A percentile compares a stretch with the other conserved stretches of the same genome.
phyloP scores from a whole-genome alignment of 2,888 invertebrate genomes.

The Venusia cambrica region DNA sequence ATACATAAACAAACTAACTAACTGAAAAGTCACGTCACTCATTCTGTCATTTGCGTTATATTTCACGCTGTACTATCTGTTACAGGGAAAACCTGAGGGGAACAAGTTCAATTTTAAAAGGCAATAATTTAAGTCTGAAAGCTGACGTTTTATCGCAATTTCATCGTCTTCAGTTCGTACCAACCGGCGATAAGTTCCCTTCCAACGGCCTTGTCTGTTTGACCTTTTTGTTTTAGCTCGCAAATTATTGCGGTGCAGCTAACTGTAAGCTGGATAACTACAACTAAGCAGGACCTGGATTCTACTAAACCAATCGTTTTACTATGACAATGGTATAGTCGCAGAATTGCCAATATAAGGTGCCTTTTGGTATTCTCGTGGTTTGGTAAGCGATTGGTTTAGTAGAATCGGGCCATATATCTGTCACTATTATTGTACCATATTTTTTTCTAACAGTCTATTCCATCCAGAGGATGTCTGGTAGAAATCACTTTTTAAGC shows the following conservation, averaged over 20 bases:
- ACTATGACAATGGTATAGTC: not conserved
- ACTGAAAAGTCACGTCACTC: too few species aligned
- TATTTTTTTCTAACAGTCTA: too few species aligned
- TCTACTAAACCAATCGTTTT: too few species aligned
- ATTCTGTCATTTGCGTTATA: too few species aligned
- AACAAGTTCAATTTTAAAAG: slow-evolving; percentile 38
- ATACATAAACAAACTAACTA: too few species aligned
- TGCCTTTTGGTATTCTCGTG: too few species aligned
- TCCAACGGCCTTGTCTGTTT: slow-evolving; percentile 67
- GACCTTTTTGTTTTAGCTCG: slow-evolving; percentile 65
- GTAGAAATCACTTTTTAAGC: too few species aligned
- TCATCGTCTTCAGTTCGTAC: slow-evolving; percentile 61
- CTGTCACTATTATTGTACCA: too few species aligned
- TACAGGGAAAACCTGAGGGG: slow-evolving; percentile 2
- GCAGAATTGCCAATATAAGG: slow-evolving; percentile 4
- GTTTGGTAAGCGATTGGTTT: too few species aligned
- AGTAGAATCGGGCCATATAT: too few species aligned
- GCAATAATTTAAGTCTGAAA: slow-evolving; percentile 55
- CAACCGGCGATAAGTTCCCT: slow-evolving; percentile 65
- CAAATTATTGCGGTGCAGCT: slow-evolving; percentile 27
- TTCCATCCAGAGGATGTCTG: too few species aligned
- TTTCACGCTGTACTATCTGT: not conserved
- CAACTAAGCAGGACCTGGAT: too few species aligned
- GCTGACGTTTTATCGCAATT: slow-evolving; percentile 61
- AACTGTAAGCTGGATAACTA: slow-evolving; percentile 5